A percentile compares a stretch with the other conserved stretches of the same genome.
These are phyloP conservation scores for Mystacides longicornis DNA, from an alignment of 2,888 invertebrate genomes.

Conservation along the genomic window DNA sequence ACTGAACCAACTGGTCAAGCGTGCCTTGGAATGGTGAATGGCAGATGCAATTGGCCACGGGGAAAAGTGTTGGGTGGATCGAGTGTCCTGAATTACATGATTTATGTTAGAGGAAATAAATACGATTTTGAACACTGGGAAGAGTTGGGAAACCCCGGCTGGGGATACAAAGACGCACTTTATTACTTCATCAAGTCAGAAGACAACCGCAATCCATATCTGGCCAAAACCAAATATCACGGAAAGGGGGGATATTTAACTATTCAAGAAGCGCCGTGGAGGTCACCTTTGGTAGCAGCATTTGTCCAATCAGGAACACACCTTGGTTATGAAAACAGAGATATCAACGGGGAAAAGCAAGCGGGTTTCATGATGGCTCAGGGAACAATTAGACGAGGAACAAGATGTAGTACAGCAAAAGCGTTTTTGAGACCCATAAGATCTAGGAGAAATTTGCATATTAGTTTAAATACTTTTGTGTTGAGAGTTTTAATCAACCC, in stretches of 20 bases:
- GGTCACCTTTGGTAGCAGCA: conserved; percentile 72
- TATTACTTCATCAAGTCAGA: conserved; percentile 87
- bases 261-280: conserved; percentile 79
- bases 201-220: conserved; percentile 80
- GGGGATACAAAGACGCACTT: conserved; percentile 78
- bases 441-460: conserved; percentile 68
- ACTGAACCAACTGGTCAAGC: conserved; percentile 76
- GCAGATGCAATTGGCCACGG: conserved; percentile 80
- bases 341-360: conserved; percentile 73
- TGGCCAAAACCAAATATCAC: conserved; percentile 63
- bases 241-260: conserved; percentile 67
- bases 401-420: conserved; percentile 80
- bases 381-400: conserved; percentile 69
- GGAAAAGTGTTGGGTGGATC: conserved; percentile 87
- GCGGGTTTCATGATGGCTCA: conserved; percentile 78
- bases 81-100: conserved; percentile 82
- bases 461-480: conserved; percentile 73
- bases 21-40: conserved; percentile 75
- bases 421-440: conserved; percentile 77
- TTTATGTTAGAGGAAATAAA: conserved; percentile 78
- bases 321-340: conserved; percentile 75
- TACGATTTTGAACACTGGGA: conserved; percentile 89
- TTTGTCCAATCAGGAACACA: conserved; percentile 77
- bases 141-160: conserved; percentile 75
- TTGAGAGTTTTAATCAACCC: conserved; percentile 70